phyloP scores from a whole-genome alignment of 2,888 invertebrate genomes.

The Mimachlamys varia region DNA sequence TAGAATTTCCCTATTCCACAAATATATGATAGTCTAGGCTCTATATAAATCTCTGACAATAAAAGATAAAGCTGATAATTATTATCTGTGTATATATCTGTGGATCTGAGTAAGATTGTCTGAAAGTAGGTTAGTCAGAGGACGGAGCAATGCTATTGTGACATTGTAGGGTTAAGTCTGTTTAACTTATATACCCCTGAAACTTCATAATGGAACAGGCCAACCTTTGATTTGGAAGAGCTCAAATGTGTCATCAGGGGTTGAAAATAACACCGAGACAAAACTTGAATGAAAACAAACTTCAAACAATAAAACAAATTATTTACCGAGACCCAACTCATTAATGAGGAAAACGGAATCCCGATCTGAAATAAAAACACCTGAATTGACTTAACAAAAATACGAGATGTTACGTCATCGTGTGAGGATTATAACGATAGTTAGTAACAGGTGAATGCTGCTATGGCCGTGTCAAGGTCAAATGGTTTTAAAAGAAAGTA shows the following conservation, averaged over 20 bases:
- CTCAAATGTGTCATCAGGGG: background rate
- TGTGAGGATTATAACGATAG: too few relatives aligned
- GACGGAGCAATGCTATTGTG: background rate
- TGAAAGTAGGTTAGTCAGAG: background rate
- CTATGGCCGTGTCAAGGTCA: background rate
- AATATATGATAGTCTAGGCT: too few relatives aligned
- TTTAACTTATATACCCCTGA: background rate
- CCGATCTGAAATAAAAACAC: background rate
- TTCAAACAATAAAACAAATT: background rate
- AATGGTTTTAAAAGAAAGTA: too few relatives aligned
- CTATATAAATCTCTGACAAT: too few relatives aligned
- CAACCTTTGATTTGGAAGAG: background rate
- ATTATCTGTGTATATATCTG: background rate
- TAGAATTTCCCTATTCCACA: too few relatives aligned
- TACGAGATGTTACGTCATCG: background rate
- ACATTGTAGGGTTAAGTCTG: too few relatives aligned
- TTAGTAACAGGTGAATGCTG: too few relatives aligned
- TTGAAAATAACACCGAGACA: too few relatives aligned
- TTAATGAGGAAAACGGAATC: background rate
- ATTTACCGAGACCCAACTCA: slow-evolving; percentile 8
- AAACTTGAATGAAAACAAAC: too few relatives aligned
- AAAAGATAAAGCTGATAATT: background rate
- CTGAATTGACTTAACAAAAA: background rate
- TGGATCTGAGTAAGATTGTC: background rate
- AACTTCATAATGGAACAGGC: background rate